phyloP scores from a whole-genome alignment of 2,888 invertebrate genomes.

The Strigamia transsilvanica region DNA sequence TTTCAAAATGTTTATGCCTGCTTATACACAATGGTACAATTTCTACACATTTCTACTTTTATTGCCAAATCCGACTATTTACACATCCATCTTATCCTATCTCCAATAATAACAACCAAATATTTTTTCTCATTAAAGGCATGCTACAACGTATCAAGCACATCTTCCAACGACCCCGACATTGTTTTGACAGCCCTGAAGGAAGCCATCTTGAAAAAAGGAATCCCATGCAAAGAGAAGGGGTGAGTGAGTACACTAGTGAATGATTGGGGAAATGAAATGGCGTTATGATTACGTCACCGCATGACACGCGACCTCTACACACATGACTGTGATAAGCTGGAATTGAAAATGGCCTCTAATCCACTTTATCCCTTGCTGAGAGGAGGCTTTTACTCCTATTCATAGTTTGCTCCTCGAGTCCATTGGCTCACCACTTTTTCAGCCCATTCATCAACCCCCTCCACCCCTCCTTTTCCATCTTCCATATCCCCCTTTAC shows the following conservation, averaged over 20 bases:
- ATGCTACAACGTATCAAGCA: slow-evolving; percentile 76
- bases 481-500: not conserved
- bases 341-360: slow-evolving; percentile 38
- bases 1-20: too few relatives aligned
- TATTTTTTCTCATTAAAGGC: slow-evolving; percentile 65
- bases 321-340: slow-evolving; percentile 21
- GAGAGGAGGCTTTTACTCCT: slow-evolving; percentile 23
- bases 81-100: too few relatives aligned
- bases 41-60: too few relatives aligned
- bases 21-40: too few relatives aligned
- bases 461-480: not conserved
- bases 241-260: slow-evolving; percentile 69
- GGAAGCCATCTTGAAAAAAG: slow-evolving; percentile 71
- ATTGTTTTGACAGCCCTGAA: slow-evolving; percentile 71
- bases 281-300: slow-evolving; percentile 3
- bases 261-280: not conserved
- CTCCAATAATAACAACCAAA: too few relatives aligned
- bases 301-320: slow-evolving; percentile 18
- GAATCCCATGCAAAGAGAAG: slow-evolving; percentile 72
- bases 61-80: too few relatives aligned
- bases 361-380: slow-evolving; percentile 34
- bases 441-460: slow-evolving; percentile 14
- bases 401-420: not conserved
- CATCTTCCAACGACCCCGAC: slow-evolving; percentile 73
- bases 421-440: slow-evolving; percentile 20